Evolutionary conservation across 1,140 invertebrate species (phyloP), one percentile per base, ranked within the genome.

Genomic region (Spodoptera frugiperda): DNA sequence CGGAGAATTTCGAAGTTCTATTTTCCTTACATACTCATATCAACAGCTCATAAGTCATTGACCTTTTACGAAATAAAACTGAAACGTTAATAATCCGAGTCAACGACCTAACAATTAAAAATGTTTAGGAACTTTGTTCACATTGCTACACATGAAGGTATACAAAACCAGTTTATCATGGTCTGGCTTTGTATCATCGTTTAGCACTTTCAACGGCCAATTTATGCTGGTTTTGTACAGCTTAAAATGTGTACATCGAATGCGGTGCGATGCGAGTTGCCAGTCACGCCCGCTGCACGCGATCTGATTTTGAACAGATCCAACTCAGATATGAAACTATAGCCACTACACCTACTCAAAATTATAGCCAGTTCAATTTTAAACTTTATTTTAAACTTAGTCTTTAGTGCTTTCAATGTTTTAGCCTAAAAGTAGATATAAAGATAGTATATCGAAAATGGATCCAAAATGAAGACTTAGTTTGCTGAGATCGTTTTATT

Each of bases 41-140:
- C 33, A 39, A 39, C 9, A 39, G 6, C 33, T 9, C 33, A 6
- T 10, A 39, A 39, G 33, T 39, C 33, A 39, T 39, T 8, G 33
- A 39, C 33, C 33, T 39, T 10, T 39, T 39, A 39, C 33, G 33
- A 39, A 39, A 53, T 10, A 15, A 63, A 63, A 44, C 44, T 12
- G 1, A 63, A 19, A 44, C n/a, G 9, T 39, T 19, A 44, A 19
- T 15, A 33, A n/a, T 30, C 55, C n/a, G 33, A 44, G 15, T 44
- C 17, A 63, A 63, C n/a, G 15, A 44, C 9, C 30, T 39, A 39
- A 61, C 57, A 61, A 63, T 63, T 63, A 63, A 63, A 44, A 44
- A 44, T 19, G 33, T 63, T 61, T 15, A 61, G 55, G 25, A 30
- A n/a, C 4, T 12, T 5, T n/a, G 15, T 14, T 15, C 3, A 46